Percentiles rank a stretch among this genome's conserved stretches.
phyloP scores from a whole-genome alignment of 53 echinoderm and acorn worm genomes.

The Mesocentrotus franciscanus region DNA sequence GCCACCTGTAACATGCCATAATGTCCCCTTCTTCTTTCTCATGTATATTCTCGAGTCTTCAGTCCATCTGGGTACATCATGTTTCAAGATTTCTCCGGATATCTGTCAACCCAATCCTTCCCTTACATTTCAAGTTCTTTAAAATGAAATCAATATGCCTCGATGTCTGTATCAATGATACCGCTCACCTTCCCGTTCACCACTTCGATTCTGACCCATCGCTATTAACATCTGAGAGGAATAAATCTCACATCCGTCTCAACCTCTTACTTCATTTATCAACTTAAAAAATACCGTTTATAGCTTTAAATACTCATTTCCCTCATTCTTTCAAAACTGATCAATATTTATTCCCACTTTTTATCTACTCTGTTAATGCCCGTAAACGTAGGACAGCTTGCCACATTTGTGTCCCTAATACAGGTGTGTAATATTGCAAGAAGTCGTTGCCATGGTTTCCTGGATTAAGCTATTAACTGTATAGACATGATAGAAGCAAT shows the following conservation, averaged over 20 bases:
- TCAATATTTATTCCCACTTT: too few species aligned
- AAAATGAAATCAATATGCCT: not conserved
- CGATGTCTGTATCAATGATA: not conserved
- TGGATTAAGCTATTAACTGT: too few species aligned
- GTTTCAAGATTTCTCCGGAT: constrained; percentile 16
- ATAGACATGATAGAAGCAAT: too few species aligned
- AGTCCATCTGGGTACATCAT: not conserved
- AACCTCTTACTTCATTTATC: not conserved
- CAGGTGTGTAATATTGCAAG: too few species aligned
- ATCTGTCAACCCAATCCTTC: constrained; percentile 3
- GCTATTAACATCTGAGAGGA: not conserved
- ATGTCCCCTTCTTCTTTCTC: not conserved
- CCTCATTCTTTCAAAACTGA: too few species aligned
- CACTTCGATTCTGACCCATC: not conserved
- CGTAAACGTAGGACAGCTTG: too few species aligned
- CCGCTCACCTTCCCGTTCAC: not conserved
- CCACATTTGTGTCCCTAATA: too few species aligned
- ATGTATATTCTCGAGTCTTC: not conserved
- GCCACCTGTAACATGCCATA: not conserved
- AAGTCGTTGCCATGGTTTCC: too few species aligned
- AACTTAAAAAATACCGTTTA: too few species aligned
- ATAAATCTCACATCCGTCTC: not conserved
- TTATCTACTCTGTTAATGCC: too few species aligned
- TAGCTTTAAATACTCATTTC: too few species aligned
- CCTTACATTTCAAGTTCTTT: not conserved